A percentile compares a stretch with the other conserved stretches of the same genome.
phyloP scores from a whole-genome alignment of 2,113 vertebrate species.

The Calyptommatus sinebrachiatus region DNA sequence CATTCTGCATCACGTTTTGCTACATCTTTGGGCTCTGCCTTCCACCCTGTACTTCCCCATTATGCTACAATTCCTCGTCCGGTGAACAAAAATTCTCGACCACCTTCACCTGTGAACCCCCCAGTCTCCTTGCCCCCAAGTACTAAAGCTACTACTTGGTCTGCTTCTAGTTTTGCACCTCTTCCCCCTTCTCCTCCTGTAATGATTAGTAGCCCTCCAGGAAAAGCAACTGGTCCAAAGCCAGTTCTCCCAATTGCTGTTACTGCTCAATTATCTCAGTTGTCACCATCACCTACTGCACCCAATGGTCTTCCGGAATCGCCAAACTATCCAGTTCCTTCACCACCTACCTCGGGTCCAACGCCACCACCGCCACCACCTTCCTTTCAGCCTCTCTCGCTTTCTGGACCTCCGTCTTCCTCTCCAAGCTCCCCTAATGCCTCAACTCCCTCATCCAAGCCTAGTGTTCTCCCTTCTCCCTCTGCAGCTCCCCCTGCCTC shows the following conservation, averaged over 20 bases:
- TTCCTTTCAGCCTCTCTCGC: conserved; percentile 75
- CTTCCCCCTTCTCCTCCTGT: conserved; percentile 93
- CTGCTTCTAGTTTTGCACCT: conserved; percentile 84
- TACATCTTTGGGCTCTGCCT: conserved; percentile 94
- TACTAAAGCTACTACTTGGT: conserved; percentile 84
- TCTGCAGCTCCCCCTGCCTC: conserved; percentile 91
- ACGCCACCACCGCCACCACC: conserved; percentile 69
- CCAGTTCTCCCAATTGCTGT: conserved; percentile 85
- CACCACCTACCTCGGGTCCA: conserved; percentile 77
- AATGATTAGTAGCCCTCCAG: conserved; percentile 97
- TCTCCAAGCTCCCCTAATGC: conserved; percentile 77
- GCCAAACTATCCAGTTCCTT: conserved; percentile 66
- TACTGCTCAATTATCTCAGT: conserved; percentile 81
- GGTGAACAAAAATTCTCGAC: conserved; percentile 78
- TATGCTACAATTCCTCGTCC: conserved; percentile 90
- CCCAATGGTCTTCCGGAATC: conserved; percentile 76
- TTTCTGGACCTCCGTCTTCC: conserved; percentile 75
- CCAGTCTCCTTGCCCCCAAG: conserved; percentile 69
- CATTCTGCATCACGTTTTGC: conserved; percentile 95
- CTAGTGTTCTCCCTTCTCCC: conserved; percentile 97
- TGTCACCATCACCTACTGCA: conserved; percentile 80
- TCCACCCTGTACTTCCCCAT: conserved; percentile 96
- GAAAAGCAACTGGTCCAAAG: conserved; percentile 88
- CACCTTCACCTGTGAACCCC: conserved; percentile 77
- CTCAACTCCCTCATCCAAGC: conserved; percentile 91